Conservation (phyloP, 2,113 vertebrate species). For the Etheostoma spectabile region DNA sequence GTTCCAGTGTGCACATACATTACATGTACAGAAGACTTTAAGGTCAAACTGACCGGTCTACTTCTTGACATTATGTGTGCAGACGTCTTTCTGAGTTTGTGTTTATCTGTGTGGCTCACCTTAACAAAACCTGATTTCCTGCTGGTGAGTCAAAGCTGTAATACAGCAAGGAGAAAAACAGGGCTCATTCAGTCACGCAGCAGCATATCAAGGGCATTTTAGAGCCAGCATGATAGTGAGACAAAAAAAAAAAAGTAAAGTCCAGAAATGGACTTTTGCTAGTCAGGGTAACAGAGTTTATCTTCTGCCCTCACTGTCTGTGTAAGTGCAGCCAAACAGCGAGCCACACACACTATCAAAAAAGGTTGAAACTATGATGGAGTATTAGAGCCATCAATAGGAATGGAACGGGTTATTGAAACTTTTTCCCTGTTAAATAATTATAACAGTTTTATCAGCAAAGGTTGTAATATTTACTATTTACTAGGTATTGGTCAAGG, state of each 20-base stretch:
- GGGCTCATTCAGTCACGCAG: not conserved
- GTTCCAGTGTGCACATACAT: not conserved
- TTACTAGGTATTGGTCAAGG: not conserved
- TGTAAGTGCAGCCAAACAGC: too few species aligned
- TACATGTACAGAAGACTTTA: too few species aligned
- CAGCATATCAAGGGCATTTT: not conserved
- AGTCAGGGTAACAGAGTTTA: not conserved
- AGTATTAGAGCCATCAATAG: too few species aligned
- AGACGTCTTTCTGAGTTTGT: not conserved
- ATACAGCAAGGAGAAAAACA: not conserved
- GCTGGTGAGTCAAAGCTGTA: constrained; percentile 12
- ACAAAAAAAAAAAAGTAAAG: not conserved
- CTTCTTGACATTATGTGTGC: not conserved
- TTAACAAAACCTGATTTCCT: constrained; percentile 24
- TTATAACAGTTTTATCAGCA: too few species aligned
- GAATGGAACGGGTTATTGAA: too few species aligned
- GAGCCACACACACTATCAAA: too few species aligned
- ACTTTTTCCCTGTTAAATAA: too few species aligned
- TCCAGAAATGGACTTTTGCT: not conserved
- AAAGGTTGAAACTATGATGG: too few species aligned
- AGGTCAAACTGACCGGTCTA: constrained; percentile 39
- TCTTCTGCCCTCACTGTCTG: too few species aligned
- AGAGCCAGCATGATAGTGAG: not conserved
- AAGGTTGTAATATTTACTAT: too few species aligned
- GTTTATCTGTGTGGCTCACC: not conserved